These are phyloP conservation scores for Chaetogeoica ovagalla DNA, from an alignment of 2,888 invertebrate species.

Conservation along the genomic window DNA sequence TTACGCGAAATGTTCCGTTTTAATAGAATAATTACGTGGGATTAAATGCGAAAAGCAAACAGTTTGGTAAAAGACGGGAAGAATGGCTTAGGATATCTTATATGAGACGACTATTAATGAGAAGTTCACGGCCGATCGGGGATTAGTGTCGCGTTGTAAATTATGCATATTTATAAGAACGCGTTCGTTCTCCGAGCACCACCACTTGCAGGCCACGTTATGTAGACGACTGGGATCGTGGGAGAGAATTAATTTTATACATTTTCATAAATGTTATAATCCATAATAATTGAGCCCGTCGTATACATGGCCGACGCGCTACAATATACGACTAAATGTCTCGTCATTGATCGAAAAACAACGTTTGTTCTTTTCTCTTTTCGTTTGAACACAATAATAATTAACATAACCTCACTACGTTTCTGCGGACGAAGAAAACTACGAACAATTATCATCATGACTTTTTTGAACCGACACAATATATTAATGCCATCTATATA, in stretches of 20 bases:
- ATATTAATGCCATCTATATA: too few species aligned
- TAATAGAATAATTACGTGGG: background rate
- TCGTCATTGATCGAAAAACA: background rate
- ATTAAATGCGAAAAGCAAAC: background rate
- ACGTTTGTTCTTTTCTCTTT: background rate
- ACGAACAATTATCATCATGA: background rate
- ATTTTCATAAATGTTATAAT: background rate
- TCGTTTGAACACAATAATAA: background rate
- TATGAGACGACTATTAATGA: conserved; percentile 15
- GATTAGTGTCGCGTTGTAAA: conserved; percentile 7
- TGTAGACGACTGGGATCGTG: too few species aligned
- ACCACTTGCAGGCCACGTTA: too few species aligned
- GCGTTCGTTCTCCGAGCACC: background rate
- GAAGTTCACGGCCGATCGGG: background rate
- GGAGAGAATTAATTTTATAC: conserved; percentile 9
- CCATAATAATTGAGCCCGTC: background rate
- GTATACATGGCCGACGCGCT: background rate
- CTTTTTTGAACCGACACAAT: background rate
- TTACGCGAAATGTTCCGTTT: background rate
- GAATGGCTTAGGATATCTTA: background rate
- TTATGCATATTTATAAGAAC: conserved; percentile 21
- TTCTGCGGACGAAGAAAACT: background rate
- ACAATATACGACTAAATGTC: background rate
- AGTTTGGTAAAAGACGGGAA: background rate
- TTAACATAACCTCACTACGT: background rate